Conservation (phyloP, 1,140 invertebrate species). For the Physella acuta region DNA sequence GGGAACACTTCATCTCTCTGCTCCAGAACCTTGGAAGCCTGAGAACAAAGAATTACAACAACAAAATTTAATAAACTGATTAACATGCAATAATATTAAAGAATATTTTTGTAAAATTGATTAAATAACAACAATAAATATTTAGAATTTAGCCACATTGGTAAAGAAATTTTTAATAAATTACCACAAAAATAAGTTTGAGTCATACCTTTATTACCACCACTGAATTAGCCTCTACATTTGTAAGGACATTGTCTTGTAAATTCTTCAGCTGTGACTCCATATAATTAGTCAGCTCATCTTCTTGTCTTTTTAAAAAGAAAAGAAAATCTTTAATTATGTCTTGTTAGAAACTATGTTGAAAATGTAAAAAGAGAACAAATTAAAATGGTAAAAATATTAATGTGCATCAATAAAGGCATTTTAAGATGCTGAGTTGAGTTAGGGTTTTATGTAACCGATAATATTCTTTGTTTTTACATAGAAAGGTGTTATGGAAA, state of each 20-base stretch:
- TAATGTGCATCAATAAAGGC: too few species aligned
- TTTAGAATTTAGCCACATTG: background rate
- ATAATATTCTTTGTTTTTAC: too few species aligned
- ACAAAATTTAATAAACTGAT: too few species aligned
- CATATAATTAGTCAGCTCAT: background rate
- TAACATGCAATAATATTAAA: too few species aligned
- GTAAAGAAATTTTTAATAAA: background rate
- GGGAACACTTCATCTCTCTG: background rate
- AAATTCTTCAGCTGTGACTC: background rate
- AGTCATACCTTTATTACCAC: background rate
- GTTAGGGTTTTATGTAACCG: too few species aligned
- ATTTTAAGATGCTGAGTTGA: too few species aligned
- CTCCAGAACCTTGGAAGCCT: background rate
- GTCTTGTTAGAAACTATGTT: too few species aligned
- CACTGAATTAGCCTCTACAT: background rate
- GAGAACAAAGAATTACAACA: background rate
- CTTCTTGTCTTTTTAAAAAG: background rate
- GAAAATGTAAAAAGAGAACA: too few species aligned
- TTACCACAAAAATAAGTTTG: background rate
- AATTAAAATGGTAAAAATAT: too few species aligned
- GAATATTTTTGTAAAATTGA: too few species aligned
- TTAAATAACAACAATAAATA: background rate
- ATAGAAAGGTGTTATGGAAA: too few species aligned
- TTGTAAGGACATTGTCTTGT: background rate
- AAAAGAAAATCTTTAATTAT: background rate